phyloP scores from a whole-genome alignment of 2,888 invertebrate species.

The Lithosia quadra region DNA sequence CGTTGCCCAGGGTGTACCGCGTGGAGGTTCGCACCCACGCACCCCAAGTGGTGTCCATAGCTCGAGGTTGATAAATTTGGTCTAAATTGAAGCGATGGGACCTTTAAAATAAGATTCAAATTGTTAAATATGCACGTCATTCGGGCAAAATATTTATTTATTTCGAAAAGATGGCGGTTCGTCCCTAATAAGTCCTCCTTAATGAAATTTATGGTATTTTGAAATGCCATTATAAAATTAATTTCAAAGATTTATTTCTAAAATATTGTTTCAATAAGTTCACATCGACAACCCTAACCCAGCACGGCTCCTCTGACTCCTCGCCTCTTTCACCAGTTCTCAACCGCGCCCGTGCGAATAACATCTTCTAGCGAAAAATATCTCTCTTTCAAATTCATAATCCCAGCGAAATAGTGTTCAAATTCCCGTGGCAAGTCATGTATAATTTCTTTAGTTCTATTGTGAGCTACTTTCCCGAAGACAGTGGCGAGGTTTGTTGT shows the following conservation, averaged over 20 bases:
- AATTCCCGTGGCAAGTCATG: conserved; percentile 58
- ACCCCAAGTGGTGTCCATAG: too few species aligned
- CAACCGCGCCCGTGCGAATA: conserved; percentile 57
- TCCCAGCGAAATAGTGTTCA: conserved; percentile 42
- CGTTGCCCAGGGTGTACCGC: too few species aligned
- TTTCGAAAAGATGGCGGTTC: too few species aligned
- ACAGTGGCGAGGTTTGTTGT: conserved; percentile 55
- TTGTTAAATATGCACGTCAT: too few species aligned
- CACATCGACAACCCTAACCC: conserved; percentile 49
- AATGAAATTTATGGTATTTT: too few species aligned
- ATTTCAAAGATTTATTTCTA: not conserved
- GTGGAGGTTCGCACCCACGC: too few species aligned
- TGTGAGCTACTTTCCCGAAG: conserved; percentile 73
- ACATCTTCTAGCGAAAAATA: conserved; percentile 50
- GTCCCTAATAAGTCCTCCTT: too few species aligned
- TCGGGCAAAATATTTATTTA: too few species aligned
- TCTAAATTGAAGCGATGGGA: too few species aligned
- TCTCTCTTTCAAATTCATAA: conserved; percentile 28
- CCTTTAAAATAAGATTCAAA: too few species aligned
- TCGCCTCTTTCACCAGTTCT: conserved; percentile 50
- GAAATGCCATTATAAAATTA: too few species aligned
- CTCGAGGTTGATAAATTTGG: too few species aligned
- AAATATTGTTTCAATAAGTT: not conserved
- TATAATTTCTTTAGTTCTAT: conserved; percentile 73
- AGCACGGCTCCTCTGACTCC: conserved; percentile 37